Base-by-base conservation (phyloP, 1,140 invertebrate species). In the Amyelois transitella region DNA sequence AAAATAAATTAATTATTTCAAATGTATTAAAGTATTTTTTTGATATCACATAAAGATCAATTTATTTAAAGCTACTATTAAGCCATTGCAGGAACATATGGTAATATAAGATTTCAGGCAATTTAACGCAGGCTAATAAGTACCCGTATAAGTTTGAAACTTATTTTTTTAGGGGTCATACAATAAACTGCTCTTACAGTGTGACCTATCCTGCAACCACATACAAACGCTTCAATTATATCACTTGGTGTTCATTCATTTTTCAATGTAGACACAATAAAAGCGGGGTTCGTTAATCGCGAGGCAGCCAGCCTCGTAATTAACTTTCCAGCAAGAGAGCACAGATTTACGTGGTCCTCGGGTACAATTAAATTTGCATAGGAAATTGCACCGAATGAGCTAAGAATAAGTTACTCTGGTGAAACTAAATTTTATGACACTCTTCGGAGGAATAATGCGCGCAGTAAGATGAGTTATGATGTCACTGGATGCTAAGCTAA, bases 351-450 rank as follows among this genome's bases (percentile, higher is more conserved):
- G 76, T 72, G 74, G 73, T 78, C 77, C 72, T 67, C 60, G 81
- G 81, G 81, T 67, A 84, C 84, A 87, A 87, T 87, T 86, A 87
- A 86, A 84, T 87, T 87, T 87, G 84, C 84, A 87, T 87, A 87
- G 84, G 79, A 85, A 86, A 87, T 86, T 84, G 81, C 72, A 81
- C 64, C 67, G 75, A 78, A 75, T 72, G 63, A 75, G 73, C 78
- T 75, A 83, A 83, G 80, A 86, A 84, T 84, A 86, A 83, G 78
- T 85, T 79, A 72, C 57, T 55, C 51, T 63, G 8, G 58, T 72
- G 67, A 67, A 79, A 81, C 72, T 75, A 80, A 81, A 72, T 77
- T 85, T 78, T 82, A 82, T 69, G 66, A 47, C 49, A 64, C 60
- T 65, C 51, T 53, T 60, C 47, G 44, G 63, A 8, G 1, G 1